Percentiles rank a stretch among this genome's conserved stretches.
phyloP scores from a whole-genome alignment of 2,888 invertebrate species.

The Encarsia formosa region DNA sequence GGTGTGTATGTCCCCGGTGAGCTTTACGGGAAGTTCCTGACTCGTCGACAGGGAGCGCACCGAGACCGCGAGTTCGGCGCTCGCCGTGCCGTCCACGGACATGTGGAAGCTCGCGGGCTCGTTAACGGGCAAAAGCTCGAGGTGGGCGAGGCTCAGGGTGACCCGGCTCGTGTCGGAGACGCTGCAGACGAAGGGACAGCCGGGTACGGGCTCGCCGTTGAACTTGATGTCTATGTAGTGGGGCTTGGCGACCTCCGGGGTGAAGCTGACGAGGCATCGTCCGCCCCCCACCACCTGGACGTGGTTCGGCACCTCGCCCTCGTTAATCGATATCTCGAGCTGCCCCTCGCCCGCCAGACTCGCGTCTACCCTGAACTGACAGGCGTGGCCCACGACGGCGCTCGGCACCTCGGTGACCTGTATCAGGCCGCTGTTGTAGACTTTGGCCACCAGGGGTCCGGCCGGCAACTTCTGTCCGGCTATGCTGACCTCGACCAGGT shows the following conservation, averaged over 20 bases:
- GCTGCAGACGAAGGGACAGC: slow-evolving; percentile 85
- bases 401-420: slow-evolving; percentile 91
- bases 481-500: slow-evolving; percentile 85
- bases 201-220: slow-evolving; percentile 88
- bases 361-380: slow-evolving; percentile 97
- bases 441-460: slow-evolving; percentile 88
- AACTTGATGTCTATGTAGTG: slow-evolving; percentile 95
- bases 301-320: slow-evolving; percentile 98
- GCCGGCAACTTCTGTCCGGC: slow-evolving; percentile 86
- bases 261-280: slow-evolving; percentile 89
- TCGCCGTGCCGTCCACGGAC: slow-evolving; percentile 65
- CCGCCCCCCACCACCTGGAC: slow-evolving; percentile 95
- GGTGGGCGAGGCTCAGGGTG: slow-evolving; percentile 66
- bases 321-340: slow-evolving; percentile 97
- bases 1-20: slow-evolving; percentile 82
- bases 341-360: slow-evolving; percentile 98
- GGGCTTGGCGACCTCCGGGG: slow-evolving; percentile 84
- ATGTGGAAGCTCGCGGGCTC: slow-evolving; percentile 75
- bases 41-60: slow-evolving; percentile 66
- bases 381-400: slow-evolving; percentile 91
- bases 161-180: slow-evolving; percentile 76
- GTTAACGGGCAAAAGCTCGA: slow-evolving; percentile 83
- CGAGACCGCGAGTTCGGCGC: slow-evolving; percentile 83
- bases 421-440: slow-evolving; percentile 90
- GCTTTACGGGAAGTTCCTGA: slow-evolving; percentile 81